Conservation (phyloP, 2,113 vertebrate species). For the Nyctereutes procyonoides region DNA sequence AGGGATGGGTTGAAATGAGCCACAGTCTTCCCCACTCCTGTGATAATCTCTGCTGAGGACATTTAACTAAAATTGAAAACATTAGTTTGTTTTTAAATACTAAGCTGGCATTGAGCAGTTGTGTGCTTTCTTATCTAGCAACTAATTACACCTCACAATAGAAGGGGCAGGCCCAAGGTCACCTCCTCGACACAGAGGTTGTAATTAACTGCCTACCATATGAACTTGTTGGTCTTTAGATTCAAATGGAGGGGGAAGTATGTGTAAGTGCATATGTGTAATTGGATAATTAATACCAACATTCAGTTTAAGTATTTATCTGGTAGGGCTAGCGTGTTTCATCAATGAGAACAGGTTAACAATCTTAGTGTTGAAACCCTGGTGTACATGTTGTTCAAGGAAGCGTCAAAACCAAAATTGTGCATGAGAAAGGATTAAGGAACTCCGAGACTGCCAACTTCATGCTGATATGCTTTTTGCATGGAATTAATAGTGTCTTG, state of each 20-base stretch:
- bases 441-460: neutral
- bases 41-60: neutral
- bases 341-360: neutral
- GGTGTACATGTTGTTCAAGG: neutral
- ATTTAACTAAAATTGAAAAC: constrained; percentile 71
- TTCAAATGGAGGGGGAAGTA: neutral
- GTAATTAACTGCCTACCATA: too few species aligned
- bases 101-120: neutral
- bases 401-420: neutral
- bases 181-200: neutral
- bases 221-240: neutral
- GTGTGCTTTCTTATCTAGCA: neutral
- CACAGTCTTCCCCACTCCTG: neutral
- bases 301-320: neutral
- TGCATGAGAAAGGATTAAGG: neutral
- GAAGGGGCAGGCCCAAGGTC: neutral
- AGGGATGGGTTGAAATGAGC: neutral
- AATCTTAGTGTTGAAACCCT: neutral
- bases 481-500: neutral
- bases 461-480: neutral
- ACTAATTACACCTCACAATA: neutral
- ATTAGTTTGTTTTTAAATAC: constrained; percentile 68
- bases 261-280: neutral
- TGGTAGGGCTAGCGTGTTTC: neutral
- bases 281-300: neutral